These are phyloP conservation scores for Oegoconia quadripuncta DNA, from an alignment of 2,888 invertebrate species.

Conservation along the genomic window DNA sequence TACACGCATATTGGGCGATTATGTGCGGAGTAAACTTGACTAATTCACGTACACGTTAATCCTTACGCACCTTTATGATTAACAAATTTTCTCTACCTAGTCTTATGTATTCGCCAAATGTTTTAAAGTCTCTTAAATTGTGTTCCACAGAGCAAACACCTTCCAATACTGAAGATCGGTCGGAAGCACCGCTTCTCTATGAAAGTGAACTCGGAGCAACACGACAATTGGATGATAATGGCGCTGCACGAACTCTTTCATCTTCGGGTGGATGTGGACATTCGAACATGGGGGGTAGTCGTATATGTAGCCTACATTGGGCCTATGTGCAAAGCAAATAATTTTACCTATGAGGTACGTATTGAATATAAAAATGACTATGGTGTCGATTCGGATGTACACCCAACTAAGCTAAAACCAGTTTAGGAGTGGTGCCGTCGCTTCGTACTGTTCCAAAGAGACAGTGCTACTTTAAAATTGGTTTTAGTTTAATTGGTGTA, in stretches of 20 bases:
- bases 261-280: conserved; percentile 54
- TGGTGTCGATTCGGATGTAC: too few relatives aligned
- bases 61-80: background rate
- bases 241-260: conserved; percentile 57
- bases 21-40: background rate
- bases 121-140: too few relatives aligned
- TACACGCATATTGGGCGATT: too few relatives aligned
- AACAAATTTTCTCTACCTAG: background rate
- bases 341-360: conserved; percentile 54
- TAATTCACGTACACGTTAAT: background rate
- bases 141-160: conserved; percentile 46
- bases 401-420: background rate
- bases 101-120: too few relatives aligned
- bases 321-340: conserved; percentile 53
- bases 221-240: conserved; percentile 57
- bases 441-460: too few relatives aligned
- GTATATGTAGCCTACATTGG: conserved; percentile 65
- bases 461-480: too few relatives aligned
- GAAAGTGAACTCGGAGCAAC: conserved; percentile 52
- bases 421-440: background rate
- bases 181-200: conserved; percentile 49
- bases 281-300: conserved; percentile 53
- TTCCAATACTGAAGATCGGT: conserved; percentile 49
- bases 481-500: too few relatives aligned
- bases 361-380: background rate